phyloP scores from a whole-genome alignment of 2,113 vertebrate species.

The Phodopus roborovskii region DNA sequence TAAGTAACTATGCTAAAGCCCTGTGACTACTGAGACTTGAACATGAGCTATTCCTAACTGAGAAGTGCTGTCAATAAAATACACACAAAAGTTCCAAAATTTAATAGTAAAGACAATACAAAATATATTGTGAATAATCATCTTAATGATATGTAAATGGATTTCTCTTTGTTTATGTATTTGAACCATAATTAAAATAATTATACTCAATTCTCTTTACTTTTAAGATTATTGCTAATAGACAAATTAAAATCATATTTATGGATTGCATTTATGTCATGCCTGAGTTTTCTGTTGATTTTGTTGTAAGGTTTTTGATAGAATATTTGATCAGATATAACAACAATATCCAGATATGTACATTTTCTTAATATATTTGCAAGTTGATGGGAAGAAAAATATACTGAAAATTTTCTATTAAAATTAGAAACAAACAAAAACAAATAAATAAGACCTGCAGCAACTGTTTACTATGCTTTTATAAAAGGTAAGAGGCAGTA shows the following conservation, averaged over 20 bases:
- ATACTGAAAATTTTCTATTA: not conserved
- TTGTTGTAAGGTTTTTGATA: not conserved
- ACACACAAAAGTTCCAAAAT: not conserved
- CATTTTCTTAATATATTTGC: conserved; percentile 16
- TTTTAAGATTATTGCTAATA: conserved; percentile 4
- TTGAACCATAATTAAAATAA: conserved; percentile 38
- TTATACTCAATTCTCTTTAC: not conserved
- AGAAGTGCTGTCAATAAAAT: not conserved
- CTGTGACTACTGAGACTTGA: not conserved
- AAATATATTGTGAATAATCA: not conserved
- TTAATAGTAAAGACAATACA: not conserved
- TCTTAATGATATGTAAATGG: not conserved
- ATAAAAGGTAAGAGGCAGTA: not conserved
- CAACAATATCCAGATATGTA: not conserved
- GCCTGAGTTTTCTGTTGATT: not conserved
- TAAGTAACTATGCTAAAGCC: not conserved
- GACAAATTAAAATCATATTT: conserved; percentile 21
- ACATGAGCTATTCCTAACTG: not conserved
- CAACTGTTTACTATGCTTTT: not conserved
- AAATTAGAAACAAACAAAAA: conserved; percentile 6
- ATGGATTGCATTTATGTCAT: not conserved
- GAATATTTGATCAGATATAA: conserved; percentile 26
- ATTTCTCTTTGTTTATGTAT: not conserved
- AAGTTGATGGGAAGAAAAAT: conserved; percentile 30
- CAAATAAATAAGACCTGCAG: not conserved